Percentiles rank a stretch among this genome's conserved stretches.
Conservation (phyloP, 2,113 vertebrate species). For the Atrichornis clamosus region DNA sequence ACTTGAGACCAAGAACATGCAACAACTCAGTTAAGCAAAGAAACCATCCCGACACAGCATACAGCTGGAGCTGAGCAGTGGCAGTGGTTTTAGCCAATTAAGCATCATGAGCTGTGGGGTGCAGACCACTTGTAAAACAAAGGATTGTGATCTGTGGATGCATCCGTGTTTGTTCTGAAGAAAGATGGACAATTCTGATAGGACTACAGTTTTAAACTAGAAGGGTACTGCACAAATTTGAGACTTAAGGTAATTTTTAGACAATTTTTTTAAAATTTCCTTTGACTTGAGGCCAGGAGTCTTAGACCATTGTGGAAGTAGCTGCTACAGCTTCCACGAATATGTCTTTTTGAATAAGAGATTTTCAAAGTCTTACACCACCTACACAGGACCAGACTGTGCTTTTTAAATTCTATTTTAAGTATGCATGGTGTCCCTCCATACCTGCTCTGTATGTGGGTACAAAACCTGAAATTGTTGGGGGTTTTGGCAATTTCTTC, state of each 20-base stretch:
- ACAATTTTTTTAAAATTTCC: background rate
- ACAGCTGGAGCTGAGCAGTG: background rate
- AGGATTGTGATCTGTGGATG: background rate
- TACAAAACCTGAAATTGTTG: background rate
- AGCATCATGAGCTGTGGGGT: background rate
- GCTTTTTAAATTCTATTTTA: background rate
- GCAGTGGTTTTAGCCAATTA: background rate
- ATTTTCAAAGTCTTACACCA: background rate
- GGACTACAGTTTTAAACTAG: background rate
- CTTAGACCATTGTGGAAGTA: background rate
- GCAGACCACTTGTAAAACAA: background rate
- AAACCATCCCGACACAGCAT: background rate
- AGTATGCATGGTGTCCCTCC: background rate
- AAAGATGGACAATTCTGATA: background rate
- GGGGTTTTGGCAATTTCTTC: background rate
- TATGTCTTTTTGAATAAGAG: background rate
- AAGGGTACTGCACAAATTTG: background rate
- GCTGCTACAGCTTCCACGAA: background rate
- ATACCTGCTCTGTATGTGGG: background rate
- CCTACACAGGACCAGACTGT: background rate
- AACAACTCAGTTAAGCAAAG: background rate
- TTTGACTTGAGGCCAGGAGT: background rate
- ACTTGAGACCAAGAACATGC: background rate
- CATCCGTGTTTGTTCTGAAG: background rate
- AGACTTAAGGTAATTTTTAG: background rate